These are phyloP conservation scores for Megaptera novaeangliae DNA, from an alignment of 2,113 vertebrate genomes.

Conservation along the genomic window DNA sequence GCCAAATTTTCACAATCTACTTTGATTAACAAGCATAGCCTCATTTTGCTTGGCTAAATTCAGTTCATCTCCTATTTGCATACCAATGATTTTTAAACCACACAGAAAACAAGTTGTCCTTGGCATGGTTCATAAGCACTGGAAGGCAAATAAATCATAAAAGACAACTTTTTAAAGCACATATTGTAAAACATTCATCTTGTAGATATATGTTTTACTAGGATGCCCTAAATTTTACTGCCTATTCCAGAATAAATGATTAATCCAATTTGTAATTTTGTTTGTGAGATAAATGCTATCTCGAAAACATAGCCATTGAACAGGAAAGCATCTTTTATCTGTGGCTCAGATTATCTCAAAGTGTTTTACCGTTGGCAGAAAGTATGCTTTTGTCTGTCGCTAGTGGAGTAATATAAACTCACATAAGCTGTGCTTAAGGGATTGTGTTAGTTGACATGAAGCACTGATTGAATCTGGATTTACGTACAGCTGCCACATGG, in stretches of 20 bases:
- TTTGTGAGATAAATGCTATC: conserved; percentile 10
- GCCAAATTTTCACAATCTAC: conserved; percentile 39
- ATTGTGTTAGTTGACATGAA: conserved; percentile 31
- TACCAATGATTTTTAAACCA: conserved; percentile 29
- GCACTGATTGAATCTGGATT: not conserved
- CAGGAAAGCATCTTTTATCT: not conserved
- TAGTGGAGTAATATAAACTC: not conserved
- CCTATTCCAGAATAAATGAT: conserved; percentile 14
- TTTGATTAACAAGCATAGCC: conserved; percentile 56
- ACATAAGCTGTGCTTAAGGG: not conserved
- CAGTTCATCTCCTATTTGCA: conserved; percentile 9
- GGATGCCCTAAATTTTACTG: not conserved
- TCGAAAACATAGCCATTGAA: not conserved
- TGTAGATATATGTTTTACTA: conserved; percentile 34
- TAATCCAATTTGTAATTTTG: conserved; percentile 51
- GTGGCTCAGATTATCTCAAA: not conserved
- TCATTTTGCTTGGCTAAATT: conserved; percentile 32
- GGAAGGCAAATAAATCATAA: not conserved
- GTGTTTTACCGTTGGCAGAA: not conserved
- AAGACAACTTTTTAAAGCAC: conserved; percentile 29
- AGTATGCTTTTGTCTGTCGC: conserved; percentile 22
- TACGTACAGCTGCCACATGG: conserved; percentile 6
- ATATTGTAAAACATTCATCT: conserved; percentile 7
- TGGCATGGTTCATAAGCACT: conserved; percentile 50
- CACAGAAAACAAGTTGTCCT: conserved; percentile 33